Percentiles rank a stretch among this genome's conserved stretches.
These are phyloP conservation scores for Mycteria americana DNA, from an alignment of 2,797 vertebrate genomes.

Conservation along the genomic window DNA sequence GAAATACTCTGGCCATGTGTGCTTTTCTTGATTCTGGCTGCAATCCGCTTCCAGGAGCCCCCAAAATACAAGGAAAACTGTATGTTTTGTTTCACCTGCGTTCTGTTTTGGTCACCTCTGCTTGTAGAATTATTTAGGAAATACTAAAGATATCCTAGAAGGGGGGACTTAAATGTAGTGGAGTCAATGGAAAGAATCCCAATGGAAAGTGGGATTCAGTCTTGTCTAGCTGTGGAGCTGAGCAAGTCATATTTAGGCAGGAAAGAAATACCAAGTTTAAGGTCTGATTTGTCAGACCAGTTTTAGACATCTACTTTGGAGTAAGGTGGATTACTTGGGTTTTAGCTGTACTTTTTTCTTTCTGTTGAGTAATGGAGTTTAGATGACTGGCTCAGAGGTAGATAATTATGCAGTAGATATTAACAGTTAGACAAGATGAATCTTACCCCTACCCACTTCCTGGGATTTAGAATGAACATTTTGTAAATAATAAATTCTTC, in stretches of 20 bases:
- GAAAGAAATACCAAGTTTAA: background rate
- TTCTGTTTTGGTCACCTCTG: background rate
- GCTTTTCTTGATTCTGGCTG: constrained; percentile 71
- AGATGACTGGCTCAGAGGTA: background rate
- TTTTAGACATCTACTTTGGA: background rate
- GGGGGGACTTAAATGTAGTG: background rate
- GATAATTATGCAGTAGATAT: background rate
- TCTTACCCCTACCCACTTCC: background rate
- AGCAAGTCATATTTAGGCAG: background rate
- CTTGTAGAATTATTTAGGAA: background rate
- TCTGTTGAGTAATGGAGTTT: background rate
- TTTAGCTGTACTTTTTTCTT: background rate
- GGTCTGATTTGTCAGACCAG: background rate
- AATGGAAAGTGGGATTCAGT: background rate
- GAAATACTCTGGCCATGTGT: constrained; percentile 76
- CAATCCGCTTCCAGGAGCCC: constrained; percentile 69
- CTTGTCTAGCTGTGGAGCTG: background rate
- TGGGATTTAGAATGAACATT: background rate
- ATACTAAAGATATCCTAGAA: background rate
- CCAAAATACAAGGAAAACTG: constrained; percentile 70
- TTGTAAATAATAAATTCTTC: background rate
- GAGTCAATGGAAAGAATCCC: background rate
- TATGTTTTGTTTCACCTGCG: constrained; percentile 42
- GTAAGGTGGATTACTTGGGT: background rate
- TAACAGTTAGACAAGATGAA: background rate